Conservation (phyloP, 2,797 vertebrate species). For the Phrynocephalus forsythii region DNA sequence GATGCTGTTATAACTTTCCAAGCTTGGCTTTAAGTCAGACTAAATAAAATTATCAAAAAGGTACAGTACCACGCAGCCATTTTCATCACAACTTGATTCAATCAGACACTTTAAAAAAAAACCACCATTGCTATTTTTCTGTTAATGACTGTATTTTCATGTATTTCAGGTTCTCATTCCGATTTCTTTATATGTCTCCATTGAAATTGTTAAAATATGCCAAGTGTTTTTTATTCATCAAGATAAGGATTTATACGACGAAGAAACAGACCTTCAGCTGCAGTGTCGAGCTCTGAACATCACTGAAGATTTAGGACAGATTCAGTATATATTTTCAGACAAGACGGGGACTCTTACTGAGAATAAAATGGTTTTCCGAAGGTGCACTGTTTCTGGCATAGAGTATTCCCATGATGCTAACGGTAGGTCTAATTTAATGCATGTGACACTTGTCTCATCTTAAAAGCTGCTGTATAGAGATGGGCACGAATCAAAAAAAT, state of each 20-base stretch:
- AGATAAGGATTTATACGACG: slow-evolving; percentile 92
- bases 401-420: slow-evolving; percentile 98
- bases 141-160: slow-evolving; percentile 46
- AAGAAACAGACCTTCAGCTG: slow-evolving; percentile 93
- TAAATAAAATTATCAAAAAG: slow-evolving; percentile 58
- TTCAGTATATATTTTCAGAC: slow-evolving; percentile 98
- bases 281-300: slow-evolving; percentile 97
- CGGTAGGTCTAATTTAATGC: slow-evolving; percentile 79
- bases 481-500: no score
- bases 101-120: slow-evolving; percentile 6
- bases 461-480: slow-evolving; percentile 30
- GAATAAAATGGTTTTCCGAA: slow-evolving; percentile 98
- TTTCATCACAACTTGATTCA: slow-evolving; percentile 35
- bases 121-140: background rate
- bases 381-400: slow-evolving; percentile 93
- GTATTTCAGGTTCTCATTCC: slow-evolving; percentile 91
- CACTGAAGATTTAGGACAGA: slow-evolving; percentile 96
- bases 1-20: slow-evolving; percentile 46
- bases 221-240: slow-evolving; percentile 98
- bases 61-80: slow-evolving; percentile 56
- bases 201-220: slow-evolving; percentile 97
- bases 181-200: slow-evolving; percentile 97
- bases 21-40: slow-evolving; percentile 61
- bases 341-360: slow-evolving; percentile 98
- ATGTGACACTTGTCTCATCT: slow-evolving; percentile 22